A percentile compares a stretch with the other conserved stretches of the same genome.
phyloP scores from a whole-genome alignment of 92 coral and sea anemone genomes.

The Galaxea fascicularis region DNA sequence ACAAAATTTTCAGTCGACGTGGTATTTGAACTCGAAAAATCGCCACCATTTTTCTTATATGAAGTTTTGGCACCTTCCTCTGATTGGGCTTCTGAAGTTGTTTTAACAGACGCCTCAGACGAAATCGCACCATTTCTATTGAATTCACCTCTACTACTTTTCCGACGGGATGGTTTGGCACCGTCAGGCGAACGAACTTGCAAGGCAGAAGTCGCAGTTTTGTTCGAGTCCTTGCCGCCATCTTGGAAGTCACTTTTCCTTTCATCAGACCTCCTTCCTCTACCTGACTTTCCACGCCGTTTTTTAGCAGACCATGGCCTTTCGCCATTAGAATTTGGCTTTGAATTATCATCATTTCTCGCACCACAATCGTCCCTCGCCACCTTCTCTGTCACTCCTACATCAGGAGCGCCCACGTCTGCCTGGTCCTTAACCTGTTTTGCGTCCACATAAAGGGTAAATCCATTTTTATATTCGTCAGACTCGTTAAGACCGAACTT shows the following conservation, averaged over 20 bases:
- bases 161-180: no score
- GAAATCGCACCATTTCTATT: no score
- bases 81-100: background rate
- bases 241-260: background rate
- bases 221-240: background rate
- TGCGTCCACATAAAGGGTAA: background rate
- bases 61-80: background rate
- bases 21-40: background rate
- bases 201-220: background rate
- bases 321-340: background rate
- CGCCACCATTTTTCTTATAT: background rate
- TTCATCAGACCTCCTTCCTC: slow-evolving; percentile 1
- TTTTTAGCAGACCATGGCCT: slow-evolving; percentile 21
- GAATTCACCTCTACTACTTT: no score
- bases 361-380: background rate
- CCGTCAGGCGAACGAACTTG: no score
- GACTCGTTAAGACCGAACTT: background rate
- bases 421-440: background rate
- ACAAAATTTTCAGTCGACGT: background rate
- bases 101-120: background rate
- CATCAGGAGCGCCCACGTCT: background rate
- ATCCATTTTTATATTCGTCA: background rate
- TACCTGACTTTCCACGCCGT: slow-evolving; percentile 13
- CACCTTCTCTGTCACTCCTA: background rate
- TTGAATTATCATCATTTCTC: background rate